Conservation (phyloP, 2,888 invertebrate genomes). For the Steinernema hermaphroditum region DNA sequence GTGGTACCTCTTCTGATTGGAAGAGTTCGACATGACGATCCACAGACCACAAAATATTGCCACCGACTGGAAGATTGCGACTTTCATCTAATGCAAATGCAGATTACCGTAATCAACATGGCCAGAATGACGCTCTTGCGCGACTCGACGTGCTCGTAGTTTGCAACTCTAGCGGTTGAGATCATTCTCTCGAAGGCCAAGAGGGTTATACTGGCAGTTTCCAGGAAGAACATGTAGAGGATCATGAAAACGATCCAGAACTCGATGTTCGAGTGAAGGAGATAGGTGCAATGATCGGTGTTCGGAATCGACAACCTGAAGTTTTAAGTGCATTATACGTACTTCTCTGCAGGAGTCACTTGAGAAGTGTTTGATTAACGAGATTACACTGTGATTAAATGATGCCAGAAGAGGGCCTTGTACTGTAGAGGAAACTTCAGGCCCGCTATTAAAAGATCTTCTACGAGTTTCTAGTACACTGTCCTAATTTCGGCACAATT, state of each 20-base stretch:
- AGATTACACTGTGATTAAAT: background rate
- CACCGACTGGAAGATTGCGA: background rate
- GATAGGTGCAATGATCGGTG: background rate
- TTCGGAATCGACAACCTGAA: background rate
- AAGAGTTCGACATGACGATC: background rate
- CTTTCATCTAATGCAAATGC: background rate
- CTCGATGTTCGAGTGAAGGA: background rate
- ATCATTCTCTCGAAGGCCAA: background rate
- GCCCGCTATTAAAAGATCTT: background rate
- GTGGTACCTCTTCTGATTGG: background rate
- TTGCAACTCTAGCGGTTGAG: background rate
- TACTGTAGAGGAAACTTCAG: background rate
- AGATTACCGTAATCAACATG: background rate
- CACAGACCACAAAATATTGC: background rate
- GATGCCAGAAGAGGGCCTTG: background rate
- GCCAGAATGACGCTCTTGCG: constrained; percentile 6
- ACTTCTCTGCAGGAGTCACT: too few species aligned
- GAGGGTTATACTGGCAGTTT: constrained; percentile 9
- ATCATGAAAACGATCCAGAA: background rate
- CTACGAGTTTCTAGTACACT: background rate
- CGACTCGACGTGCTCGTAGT: constrained; percentile 7
- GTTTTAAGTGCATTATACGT: background rate
- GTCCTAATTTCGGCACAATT: background rate
- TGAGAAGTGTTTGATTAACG: too few species aligned
- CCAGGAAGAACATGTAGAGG: constrained; percentile 21